A percentile compares a stretch with the other conserved stretches of the same genome.
Conservation (phyloP, 2,888 invertebrate genomes). For the Drosophila quasianomalipes region DNA sequence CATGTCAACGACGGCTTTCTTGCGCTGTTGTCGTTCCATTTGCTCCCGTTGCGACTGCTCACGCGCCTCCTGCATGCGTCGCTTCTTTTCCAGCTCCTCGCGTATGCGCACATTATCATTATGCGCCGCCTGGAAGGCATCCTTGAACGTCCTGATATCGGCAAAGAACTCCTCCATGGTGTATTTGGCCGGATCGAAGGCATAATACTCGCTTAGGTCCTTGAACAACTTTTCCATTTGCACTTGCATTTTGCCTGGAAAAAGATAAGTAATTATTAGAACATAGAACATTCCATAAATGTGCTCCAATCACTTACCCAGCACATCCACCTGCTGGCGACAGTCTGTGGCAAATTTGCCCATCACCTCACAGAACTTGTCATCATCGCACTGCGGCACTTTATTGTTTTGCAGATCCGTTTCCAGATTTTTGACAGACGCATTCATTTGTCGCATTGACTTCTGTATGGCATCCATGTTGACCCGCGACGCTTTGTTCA, state of each 20-base stretch:
- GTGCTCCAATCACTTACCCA: slow-evolving; percentile 86
- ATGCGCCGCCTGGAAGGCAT: slow-evolving; percentile 93
- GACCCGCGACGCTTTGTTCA: slow-evolving; percentile 95
- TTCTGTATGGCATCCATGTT: slow-evolving; percentile 94
- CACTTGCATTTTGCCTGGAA: slow-evolving; percentile 92
- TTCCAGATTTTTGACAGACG: slow-evolving; percentile 94
- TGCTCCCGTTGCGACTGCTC: slow-evolving; percentile 94
- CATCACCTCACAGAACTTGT: slow-evolving; percentile 95
- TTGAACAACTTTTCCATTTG: slow-evolving; percentile 95
- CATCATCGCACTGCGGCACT: slow-evolving; percentile 92
- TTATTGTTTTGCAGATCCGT: slow-evolving; percentile 95
- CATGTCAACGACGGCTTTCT: slow-evolving; percentile 96
- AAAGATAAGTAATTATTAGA: background rate
- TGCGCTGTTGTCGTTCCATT: slow-evolving; percentile 91
- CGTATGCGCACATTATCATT: slow-evolving; percentile 93
- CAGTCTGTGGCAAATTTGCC: slow-evolving; percentile 94
- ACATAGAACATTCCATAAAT: background rate
- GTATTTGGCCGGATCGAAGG: slow-evolving; percentile 97
- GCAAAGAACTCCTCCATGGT: slow-evolving; percentile 97
- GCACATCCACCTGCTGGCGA: slow-evolving; percentile 93
- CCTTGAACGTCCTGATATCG: slow-evolving; percentile 97
- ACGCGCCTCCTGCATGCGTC: slow-evolving; percentile 92
- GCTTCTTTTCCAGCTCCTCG: slow-evolving; percentile 94
- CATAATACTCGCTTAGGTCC: slow-evolving; percentile 94
- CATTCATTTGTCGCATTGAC: slow-evolving; percentile 93